Percentiles rank a stretch among this genome's conserved stretches.
phyloP scores from a whole-genome alignment of 2,113 vertebrate genomes.

The Eolophus roseicapilla region DNA sequence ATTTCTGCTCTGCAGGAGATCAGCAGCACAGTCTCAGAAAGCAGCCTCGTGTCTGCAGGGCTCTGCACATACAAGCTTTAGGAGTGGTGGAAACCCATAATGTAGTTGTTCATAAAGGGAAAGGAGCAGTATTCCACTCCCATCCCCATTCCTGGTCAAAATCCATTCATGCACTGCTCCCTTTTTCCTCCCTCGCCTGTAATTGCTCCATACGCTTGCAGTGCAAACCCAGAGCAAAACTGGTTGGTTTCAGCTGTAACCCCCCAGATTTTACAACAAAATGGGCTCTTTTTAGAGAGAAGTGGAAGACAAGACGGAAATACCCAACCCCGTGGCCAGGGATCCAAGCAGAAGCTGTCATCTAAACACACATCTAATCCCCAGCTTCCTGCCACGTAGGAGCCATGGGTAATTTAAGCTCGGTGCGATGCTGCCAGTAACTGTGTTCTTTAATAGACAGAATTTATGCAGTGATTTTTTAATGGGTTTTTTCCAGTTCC shows the following conservation, averaged over 20 bases:
- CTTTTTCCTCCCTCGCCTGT: neutral
- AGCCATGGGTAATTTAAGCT: neutral
- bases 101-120: neutral
- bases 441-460: neutral
- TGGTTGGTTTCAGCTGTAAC: neutral
- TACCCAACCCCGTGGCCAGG: neutral
- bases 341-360: neutral
- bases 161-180: neutral
- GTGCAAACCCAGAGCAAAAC: neutral
- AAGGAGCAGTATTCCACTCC: neutral
- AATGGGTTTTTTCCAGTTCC: conserved; percentile 12
- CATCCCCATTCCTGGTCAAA: neutral
- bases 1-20: neutral
- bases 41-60: neutral
- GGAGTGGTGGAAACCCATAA: neutral
- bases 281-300: neutral
- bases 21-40: neutral
- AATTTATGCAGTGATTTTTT: conserved; percentile 9
- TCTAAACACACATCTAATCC: neutral
- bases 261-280: neutral
- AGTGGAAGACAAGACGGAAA: neutral
- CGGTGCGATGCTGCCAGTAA: neutral
- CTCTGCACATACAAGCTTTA: neutral
- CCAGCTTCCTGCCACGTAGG: neutral
- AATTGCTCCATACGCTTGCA: neutral